These are phyloP conservation scores for Platichthys flesus DNA, from an alignment of 2,113 vertebrate species.

Conservation along the genomic window DNA sequence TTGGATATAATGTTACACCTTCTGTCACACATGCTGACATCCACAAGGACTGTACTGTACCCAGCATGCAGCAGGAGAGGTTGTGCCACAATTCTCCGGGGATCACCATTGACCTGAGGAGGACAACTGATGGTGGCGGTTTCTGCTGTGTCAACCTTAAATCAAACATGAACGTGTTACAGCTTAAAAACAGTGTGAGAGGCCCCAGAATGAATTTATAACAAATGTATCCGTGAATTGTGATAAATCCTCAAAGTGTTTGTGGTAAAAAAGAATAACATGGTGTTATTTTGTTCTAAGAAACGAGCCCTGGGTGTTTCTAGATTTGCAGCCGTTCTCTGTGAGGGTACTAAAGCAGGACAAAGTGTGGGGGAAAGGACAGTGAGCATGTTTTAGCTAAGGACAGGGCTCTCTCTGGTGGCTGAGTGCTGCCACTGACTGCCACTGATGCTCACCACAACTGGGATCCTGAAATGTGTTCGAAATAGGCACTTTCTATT, in stretches of 20 bases:
- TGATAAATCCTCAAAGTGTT: background rate
- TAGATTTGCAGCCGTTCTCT: background rate
- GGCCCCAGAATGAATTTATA: background rate
- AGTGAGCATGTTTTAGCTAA: conserved; percentile 25
- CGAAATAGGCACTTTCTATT: conserved; percentile 3
- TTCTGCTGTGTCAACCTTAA: background rate
- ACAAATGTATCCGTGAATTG: background rate
- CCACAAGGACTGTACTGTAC: conserved; percentile 61
- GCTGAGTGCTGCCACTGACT: conserved; percentile 51
- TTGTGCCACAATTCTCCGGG: conserved; percentile 35
- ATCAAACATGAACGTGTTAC: background rate
- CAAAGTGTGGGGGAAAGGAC: background rate
- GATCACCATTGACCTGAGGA: conserved; percentile 50
- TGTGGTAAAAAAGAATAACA: background rate
- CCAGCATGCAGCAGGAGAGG: conserved; percentile 53
- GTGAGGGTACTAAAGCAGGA: background rate
- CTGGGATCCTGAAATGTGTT: background rate
- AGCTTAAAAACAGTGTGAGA: background rate
- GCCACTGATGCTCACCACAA: background rate
- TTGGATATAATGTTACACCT: conserved; percentile 59
- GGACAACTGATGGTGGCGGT: conserved; percentile 25
- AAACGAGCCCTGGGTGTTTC: background rate
- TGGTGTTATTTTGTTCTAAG: background rate
- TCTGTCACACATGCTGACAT: conserved; percentile 61
- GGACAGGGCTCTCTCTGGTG: conserved; percentile 73